Percentiles rank a stretch among this genome's conserved stretches.
Evolutionary conservation across 2,797 vertebrate species (phyloP).

Genomic region (Microctenopoma steveboyesi): DNA sequence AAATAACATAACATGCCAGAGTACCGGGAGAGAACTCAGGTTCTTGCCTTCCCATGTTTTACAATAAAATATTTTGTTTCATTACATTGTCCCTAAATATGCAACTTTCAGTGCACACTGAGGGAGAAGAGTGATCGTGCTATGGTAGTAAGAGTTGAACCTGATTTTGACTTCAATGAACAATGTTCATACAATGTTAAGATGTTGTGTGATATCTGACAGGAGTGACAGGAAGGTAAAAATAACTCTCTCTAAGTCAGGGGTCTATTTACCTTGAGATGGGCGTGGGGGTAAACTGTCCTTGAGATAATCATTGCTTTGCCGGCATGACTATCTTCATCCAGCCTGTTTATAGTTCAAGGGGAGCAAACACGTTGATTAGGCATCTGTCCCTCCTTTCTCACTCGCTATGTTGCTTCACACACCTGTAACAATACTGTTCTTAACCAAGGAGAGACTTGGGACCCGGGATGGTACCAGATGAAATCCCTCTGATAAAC

Average conservation of each 20-base stretch:
- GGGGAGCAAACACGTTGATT: slow-evolving; percentile 60
- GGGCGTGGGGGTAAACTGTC: slow-evolving; percentile 59
- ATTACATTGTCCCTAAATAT: too few species aligned
- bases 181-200: slow-evolving; percentile 5
- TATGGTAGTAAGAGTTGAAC: too few species aligned
- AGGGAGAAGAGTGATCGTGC: too few species aligned
- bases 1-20: too few species aligned
- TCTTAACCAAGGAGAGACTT: slow-evolving; percentile 21
- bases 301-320: slow-evolving; percentile 75
- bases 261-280: slow-evolving; percentile 40
- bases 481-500: slow-evolving; percentile 30
- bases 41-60: too few species aligned
- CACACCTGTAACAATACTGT: background rate
- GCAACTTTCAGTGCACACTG: too few species aligned
- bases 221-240: slow-evolving; percentile 45
- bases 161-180: too few species aligned
- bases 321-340: slow-evolving; percentile 45
- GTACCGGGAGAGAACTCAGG: too few species aligned
- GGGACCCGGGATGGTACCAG: slow-evolving; percentile 24
- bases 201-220: slow-evolving; percentile 16
- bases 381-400: slow-evolving; percentile 43
- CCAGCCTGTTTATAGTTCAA: slow-evolving; percentile 46
- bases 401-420: slow-evolving; percentile 8
- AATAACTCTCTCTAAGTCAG: slow-evolving; percentile 40
- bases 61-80: too few species aligned